Percentiles rank a stretch among this genome's conserved stretches.
Conservation (phyloP, 2,113 vertebrate species). For the Garra rufa region DNA sequence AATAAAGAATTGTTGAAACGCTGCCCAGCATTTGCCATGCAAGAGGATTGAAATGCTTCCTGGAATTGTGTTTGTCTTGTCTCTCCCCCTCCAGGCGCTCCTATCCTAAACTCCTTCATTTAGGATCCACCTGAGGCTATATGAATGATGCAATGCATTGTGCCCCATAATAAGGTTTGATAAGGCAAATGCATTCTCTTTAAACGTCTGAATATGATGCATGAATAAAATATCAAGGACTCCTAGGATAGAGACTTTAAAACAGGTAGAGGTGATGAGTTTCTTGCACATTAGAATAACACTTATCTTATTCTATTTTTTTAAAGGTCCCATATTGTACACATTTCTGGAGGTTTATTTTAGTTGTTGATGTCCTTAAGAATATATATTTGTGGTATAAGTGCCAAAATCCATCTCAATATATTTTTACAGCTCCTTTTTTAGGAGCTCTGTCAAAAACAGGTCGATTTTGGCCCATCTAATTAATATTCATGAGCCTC, state of each 20-base stretch:
- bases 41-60: not conserved
- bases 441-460: too few species aligned
- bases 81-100: not conserved
- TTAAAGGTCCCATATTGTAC: too few species aligned
- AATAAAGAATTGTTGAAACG: slow-evolving; percentile 14
- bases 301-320: not conserved
- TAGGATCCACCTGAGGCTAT: slow-evolving; percentile 29
- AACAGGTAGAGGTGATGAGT: not conserved
- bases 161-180: slow-evolving; percentile 4
- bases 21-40: not conserved
- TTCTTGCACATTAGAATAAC: not conserved
- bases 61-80: not conserved
- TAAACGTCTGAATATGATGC: slow-evolving; percentile 3
- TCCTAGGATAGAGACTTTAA: not conserved
- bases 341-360: too few species aligned
- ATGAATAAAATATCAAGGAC: slow-evolving; percentile 21
- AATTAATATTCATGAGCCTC: too few species aligned
- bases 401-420: too few species aligned
- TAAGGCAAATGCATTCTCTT: slow-evolving; percentile 9
- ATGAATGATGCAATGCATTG: slow-evolving; percentile 11
- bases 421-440: too few species aligned
- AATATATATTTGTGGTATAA: too few species aligned
- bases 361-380: too few species aligned
- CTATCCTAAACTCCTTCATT: slow-evolving; percentile 12
- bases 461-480: too few species aligned